Evolutionary conservation across 2,797 vertebrate species (phyloP).

Genomic region (Gallirallus australis): DNA sequence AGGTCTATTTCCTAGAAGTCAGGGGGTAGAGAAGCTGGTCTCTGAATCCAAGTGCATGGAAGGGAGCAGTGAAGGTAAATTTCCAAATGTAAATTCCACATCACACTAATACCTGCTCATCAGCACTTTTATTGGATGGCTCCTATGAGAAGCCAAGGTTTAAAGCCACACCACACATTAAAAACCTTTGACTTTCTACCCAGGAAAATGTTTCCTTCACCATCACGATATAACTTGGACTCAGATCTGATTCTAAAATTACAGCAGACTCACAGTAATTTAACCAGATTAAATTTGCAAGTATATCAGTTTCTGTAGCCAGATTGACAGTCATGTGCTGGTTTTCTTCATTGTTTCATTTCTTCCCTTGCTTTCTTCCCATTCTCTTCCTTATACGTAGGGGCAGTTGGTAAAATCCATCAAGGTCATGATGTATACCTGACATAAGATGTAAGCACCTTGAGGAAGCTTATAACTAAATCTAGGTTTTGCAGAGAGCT

Average conservation of each 20-base stretch:
- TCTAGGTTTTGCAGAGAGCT: not conserved
- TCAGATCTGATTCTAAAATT: not conserved
- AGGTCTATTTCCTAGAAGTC: not conserved
- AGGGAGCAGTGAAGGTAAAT: not conserved
- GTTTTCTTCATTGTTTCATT: not conserved
- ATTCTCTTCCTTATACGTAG: not conserved
- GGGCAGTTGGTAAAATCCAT: not conserved
- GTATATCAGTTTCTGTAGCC: not conserved
- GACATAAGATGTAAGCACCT: not conserved
- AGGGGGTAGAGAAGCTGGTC: not conserved
- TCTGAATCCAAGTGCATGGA: not conserved
- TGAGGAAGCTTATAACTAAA: not conserved
- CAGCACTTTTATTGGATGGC: not conserved
- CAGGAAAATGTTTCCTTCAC: not conserved
- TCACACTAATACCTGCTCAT: not conserved
- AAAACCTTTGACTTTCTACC: not conserved
- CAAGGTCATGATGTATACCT: not conserved
- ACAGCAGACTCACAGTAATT: not conserved
- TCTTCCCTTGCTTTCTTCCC: not conserved
- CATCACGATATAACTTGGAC: accelerated
- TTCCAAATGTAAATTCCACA: not conserved
- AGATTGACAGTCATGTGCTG: not conserved
- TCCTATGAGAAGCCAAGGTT: not conserved
- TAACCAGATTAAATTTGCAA: not conserved
- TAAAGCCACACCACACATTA: not conserved